These are phyloP conservation scores for Hirundo rustica DNA, from an alignment of 2,797 vertebrate genomes.

Conservation along the genomic window DNA sequence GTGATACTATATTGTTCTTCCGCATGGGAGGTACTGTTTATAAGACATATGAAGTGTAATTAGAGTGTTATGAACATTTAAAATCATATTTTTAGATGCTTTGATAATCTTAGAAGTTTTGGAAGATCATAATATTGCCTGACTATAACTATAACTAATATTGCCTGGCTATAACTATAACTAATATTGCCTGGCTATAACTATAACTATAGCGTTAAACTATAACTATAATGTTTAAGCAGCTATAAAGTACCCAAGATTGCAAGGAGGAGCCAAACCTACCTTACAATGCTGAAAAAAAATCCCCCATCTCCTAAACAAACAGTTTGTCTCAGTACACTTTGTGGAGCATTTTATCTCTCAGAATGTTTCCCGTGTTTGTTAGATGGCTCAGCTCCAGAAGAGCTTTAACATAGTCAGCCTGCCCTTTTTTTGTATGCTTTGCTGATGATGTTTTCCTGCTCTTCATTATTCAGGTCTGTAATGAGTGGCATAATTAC, in stretches of 20 bases:
- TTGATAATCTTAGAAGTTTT: background rate
- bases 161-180: background rate
- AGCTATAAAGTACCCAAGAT: background rate
- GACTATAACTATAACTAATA: background rate
- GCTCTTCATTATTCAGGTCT: background rate
- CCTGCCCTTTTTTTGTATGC: background rate
- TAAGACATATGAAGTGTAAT: background rate
- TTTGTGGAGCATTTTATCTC: conserved; percentile 11
- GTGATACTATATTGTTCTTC: background rate
- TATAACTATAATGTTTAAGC: background rate
- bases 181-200: no score
- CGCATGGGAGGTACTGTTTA: background rate
- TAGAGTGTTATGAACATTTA: background rate
- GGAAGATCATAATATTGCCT: background rate
- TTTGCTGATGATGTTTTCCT: conserved; percentile 1
- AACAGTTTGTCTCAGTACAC: background rate
- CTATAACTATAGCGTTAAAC: no score
- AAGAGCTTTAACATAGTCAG: background rate
- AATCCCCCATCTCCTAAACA: background rate
- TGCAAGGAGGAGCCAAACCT: background rate
- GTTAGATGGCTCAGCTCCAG: conserved; percentile 23
- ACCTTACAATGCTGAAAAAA: background rate
- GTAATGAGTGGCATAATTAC: background rate
- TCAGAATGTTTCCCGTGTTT: conserved; percentile 1
- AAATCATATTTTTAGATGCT: background rate